Conservation (phyloP, 1,140 invertebrate genomes). For the Rhagoletis zephyria region DNA sequence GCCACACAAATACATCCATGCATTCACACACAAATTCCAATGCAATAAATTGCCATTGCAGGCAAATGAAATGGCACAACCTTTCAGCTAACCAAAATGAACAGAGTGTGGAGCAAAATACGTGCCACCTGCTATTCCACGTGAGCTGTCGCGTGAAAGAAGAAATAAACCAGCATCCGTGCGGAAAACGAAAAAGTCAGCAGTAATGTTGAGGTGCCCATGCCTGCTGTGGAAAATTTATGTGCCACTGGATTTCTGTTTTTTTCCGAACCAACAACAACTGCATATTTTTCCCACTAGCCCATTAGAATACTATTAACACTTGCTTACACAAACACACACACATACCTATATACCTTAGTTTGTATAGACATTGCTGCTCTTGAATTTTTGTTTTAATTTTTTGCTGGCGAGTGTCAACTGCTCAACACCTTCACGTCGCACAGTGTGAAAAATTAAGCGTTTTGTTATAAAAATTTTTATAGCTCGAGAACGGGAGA, state of each 20-base stretch:
- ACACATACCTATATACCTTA: no score
- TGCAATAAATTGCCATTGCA: not conserved
- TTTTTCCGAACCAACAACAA: not conserved
- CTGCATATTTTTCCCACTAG: not conserved
- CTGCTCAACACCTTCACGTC: conserved; percentile 20
- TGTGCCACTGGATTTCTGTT: not conserved
- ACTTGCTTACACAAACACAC: not conserved
- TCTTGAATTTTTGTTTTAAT: conserved; percentile 1
- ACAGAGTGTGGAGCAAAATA: not conserved
- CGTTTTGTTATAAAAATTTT: no score
- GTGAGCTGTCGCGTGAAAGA: not conserved
- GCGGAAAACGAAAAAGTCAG: not conserved
- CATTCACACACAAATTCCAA: not conserved
- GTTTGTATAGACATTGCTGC: not conserved
- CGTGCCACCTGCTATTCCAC: not conserved
- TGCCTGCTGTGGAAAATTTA: not conserved
- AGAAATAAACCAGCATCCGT: not conserved
- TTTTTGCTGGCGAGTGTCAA: not conserved
- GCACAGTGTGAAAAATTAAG: no score
- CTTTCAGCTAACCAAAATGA: not conserved
- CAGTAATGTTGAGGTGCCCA: not conserved
- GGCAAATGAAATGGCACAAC: not conserved
- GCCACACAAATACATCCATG: not conserved
- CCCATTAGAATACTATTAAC: conserved; percentile 32
- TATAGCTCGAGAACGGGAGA: no score